phyloP scores from a whole-genome alignment of 2,113 vertebrate genomes.

The Antidorcas marsupialis region DNA sequence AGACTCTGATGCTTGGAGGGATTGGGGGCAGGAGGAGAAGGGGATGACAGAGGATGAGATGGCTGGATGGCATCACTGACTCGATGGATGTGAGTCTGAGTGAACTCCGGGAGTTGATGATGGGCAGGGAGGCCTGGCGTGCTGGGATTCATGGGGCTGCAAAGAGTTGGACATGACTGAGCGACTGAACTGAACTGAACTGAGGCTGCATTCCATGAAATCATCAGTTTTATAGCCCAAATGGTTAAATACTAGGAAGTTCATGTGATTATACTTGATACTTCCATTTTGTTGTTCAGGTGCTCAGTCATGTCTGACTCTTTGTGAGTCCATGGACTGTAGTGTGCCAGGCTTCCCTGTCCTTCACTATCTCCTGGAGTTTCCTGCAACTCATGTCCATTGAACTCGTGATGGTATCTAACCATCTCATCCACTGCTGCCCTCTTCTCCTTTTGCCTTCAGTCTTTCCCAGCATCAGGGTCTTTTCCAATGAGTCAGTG shows the following conservation, averaged over 20 bases:
- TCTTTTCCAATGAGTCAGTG: background rate
- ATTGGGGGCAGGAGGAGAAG: too few relatives aligned
- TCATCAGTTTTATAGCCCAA: background rate
- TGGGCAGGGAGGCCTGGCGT: too few relatives aligned
- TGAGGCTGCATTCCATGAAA: background rate
- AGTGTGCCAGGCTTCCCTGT: background rate
- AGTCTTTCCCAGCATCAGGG: background rate
- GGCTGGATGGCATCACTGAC: too few relatives aligned
- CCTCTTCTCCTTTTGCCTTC: background rate
- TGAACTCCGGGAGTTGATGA: too few relatives aligned
- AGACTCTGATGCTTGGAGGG: too few relatives aligned
- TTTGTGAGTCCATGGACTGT: background rate
- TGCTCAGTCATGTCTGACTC: background rate
- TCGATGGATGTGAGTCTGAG: too few relatives aligned
- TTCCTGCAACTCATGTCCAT: background rate
- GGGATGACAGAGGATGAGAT: too few relatives aligned
- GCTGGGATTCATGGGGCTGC: accelerated
- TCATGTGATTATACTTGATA: background rate
- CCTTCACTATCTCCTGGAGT: background rate
- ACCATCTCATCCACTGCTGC: background rate
- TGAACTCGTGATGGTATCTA: background rate
- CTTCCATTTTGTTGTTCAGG: background rate
- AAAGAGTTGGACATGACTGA: accelerated
- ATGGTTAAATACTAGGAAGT: background rate
- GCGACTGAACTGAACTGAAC: too few relatives aligned